Percentiles rank a stretch among this genome's conserved stretches.
Evolutionary conservation across 1,140 invertebrate species (phyloP).

Genomic region (Polyergus mexicanus): DNA sequence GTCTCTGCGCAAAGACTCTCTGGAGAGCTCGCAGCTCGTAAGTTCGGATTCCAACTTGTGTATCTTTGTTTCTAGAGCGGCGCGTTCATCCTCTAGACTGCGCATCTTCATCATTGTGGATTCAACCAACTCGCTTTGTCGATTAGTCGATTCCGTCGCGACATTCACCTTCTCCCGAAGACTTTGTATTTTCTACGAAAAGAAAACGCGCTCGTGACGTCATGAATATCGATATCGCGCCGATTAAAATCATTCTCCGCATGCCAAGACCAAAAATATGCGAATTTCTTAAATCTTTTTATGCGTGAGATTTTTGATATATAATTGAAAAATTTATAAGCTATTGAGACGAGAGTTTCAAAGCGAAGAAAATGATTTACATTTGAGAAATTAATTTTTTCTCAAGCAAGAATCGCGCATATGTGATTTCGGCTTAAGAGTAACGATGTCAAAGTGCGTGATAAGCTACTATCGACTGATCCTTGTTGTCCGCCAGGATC

Average conservation of each 20-base stretch:
- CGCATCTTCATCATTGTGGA: slow-evolving; percentile 88
- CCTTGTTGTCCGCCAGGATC: slow-evolving; percentile 91
- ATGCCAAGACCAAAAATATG: not conserved
- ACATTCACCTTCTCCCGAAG: slow-evolving; percentile 90
- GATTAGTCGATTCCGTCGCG: slow-evolving; percentile 88
- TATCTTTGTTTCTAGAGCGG: slow-evolving; percentile 89
- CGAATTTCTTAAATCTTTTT: not conserved
- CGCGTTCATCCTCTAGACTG: slow-evolving; percentile 90
- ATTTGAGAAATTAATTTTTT: not conserved
- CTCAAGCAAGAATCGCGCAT: not conserved
- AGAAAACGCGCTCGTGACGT: not conserved
- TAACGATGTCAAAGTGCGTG: not conserved
- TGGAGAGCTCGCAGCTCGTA: slow-evolving; percentile 88
- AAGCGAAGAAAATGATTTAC: not conserved
- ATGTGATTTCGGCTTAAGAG: not conserved
- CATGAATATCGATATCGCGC: slow-evolving; percentile 5
- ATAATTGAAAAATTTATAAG: not conserved
- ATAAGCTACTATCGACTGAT: slow-evolving; percentile 89
- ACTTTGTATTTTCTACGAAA: slow-evolving; percentile 89
- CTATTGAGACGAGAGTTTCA: not conserved
- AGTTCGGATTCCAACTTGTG: slow-evolving; percentile 92
- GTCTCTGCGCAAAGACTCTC: slow-evolving; percentile 90
- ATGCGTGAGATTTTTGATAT: not conserved
- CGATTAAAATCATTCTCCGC: not conserved
- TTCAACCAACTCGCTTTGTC: slow-evolving; percentile 89